Evolutionary conservation across 2,888 invertebrate genomes (phyloP).

Genomic region (Drosophila nr. perissopoda): DNA sequence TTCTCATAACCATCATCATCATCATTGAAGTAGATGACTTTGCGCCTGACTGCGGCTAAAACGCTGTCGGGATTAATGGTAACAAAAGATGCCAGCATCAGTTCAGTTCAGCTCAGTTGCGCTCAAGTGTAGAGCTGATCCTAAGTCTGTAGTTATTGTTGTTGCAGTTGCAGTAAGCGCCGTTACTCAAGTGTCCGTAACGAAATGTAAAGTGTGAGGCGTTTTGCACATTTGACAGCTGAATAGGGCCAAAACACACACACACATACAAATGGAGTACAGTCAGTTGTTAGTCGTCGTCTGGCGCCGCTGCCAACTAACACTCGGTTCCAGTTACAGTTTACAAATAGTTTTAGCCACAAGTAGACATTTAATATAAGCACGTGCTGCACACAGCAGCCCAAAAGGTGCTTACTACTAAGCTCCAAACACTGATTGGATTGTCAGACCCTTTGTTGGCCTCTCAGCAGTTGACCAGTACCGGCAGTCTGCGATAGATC

Average conservation of each 20-base stretch:
- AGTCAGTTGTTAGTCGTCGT: constrained; percentile 6
- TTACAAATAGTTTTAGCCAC: constrained; percentile 4
- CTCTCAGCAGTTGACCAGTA: constrained; percentile 7
- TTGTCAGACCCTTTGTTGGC: constrained; percentile 43
- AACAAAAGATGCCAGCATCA: constrained; percentile 64
- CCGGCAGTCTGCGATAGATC: constrained; percentile 37
- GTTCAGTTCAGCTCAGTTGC: constrained; percentile 18
- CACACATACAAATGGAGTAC: neutral
- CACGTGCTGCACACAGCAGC: constrained; percentile 39
- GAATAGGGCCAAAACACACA: constrained; percentile 43
- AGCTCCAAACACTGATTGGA: constrained; percentile 66
- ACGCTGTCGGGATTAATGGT: constrained; percentile 56
- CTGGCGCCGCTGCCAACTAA: neutral
- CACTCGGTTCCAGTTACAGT: constrained; percentile 1
- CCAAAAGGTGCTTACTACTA: constrained; percentile 30
- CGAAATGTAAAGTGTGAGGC: constrained; percentile 50
- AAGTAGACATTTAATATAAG: constrained; percentile 24
- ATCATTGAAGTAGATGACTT: constrained; percentile 50
- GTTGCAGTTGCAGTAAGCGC: constrained; percentile 37
- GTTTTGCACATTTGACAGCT: constrained; percentile 65
- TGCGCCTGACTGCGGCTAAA: constrained; percentile 64
- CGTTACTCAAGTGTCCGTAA: constrained; percentile 58
- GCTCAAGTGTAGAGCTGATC: constrained; percentile 54
- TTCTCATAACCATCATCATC: constrained; percentile 33
- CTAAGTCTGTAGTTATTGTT: constrained; percentile 34